A percentile compares a stretch with the other conserved stretches of the same genome.
phyloP scores from a whole-genome alignment of 2,888 invertebrate genomes.

The Leuctra nigra region DNA sequence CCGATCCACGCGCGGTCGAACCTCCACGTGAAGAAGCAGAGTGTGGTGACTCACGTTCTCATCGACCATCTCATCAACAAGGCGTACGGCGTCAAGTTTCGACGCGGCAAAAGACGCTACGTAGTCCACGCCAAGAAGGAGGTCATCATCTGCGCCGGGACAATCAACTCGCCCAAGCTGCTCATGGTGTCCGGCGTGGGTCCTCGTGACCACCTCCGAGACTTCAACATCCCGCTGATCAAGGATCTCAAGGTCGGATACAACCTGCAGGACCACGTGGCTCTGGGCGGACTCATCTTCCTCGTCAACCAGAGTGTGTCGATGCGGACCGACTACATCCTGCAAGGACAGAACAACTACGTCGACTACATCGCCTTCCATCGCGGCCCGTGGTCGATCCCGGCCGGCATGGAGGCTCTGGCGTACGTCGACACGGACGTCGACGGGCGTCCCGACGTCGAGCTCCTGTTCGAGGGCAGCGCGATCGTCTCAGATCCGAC shows the following conservation, averaged over 20 bases:
- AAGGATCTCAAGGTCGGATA: conserved; percentile 57
- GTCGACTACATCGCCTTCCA: conserved; percentile 47
- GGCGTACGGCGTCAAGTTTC: conserved; percentile 54
- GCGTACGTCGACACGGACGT: conserved; percentile 49
- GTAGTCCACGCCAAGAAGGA: conserved; percentile 58
- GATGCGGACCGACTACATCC: conserved; percentile 36
- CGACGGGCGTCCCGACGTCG: conserved; percentile 35
- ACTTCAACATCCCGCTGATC: conserved; percentile 36
- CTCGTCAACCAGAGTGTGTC: conserved; percentile 46
- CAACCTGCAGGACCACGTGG: conserved; percentile 63
- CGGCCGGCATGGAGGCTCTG: conserved; percentile 60
- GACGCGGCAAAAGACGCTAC: conserved; percentile 42
- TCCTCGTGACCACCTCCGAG: conserved; percentile 50
- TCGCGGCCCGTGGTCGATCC: conserved; percentile 50
- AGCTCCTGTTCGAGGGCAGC: conserved; percentile 33
- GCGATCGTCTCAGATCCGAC: conserved; percentile 4
- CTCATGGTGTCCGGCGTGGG: conserved; percentile 74
- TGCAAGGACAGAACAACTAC: not conserved
- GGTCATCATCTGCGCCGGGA: conserved; percentile 67
- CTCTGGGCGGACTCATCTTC: conserved; percentile 61
- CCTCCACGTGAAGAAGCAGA: conserved; percentile 53
- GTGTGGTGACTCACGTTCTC: conserved; percentile 52
- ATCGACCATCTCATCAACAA: too few relatives aligned
- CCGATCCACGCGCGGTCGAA: conserved; percentile 53
- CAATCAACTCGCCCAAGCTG: conserved; percentile 69